Conservation (phyloP, 2,797 vertebrate genomes). For the Acanthurus tractus region DNA sequence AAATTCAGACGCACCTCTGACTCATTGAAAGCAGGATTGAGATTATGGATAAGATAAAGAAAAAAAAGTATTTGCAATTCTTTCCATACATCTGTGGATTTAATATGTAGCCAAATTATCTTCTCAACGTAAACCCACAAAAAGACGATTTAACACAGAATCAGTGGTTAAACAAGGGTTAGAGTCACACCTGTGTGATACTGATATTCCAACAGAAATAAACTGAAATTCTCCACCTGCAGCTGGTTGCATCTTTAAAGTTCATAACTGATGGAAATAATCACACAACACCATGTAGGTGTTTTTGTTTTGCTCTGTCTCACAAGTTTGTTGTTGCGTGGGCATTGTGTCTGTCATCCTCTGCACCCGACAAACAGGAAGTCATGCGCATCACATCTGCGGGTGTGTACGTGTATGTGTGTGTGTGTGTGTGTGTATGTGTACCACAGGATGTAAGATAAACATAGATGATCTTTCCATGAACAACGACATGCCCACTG, state of each 20-base stretch:
- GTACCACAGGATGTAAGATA: slow-evolving; percentile 58
- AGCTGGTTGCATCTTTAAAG: slow-evolving; percentile 6
- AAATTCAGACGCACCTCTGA: slow-evolving; percentile 2
- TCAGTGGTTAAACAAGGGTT: background rate
- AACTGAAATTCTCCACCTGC: slow-evolving; percentile 20
- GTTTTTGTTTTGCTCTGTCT: slow-evolving; percentile 48
- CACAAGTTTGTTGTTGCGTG: slow-evolving; percentile 67
- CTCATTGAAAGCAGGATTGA: slow-evolving; percentile 1
- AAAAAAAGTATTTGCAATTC: background rate
- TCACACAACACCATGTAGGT: background rate
- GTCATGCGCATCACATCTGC: slow-evolving; percentile 15
- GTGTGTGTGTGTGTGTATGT: background rate
- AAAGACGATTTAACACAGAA: background rate
- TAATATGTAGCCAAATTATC: background rate
- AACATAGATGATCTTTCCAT: slow-evolving; percentile 68
- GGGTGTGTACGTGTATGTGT: slow-evolving; percentile 4
- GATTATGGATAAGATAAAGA: background rate
- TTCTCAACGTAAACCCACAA: background rate
- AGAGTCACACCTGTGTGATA: slow-evolving; percentile 17
- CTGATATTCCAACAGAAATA: slow-evolving; percentile 1
- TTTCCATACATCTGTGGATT: background rate
- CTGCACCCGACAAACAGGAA: slow-evolving; percentile 72
- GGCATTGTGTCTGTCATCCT: slow-evolving; percentile 52
- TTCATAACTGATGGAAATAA: slow-evolving; percentile 48
- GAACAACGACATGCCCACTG: slow-evolving; percentile 32